These are phyloP conservation scores for Thunnus maccoyii DNA, from an alignment of 2,113 vertebrate species.

Conservation along the genomic window DNA sequence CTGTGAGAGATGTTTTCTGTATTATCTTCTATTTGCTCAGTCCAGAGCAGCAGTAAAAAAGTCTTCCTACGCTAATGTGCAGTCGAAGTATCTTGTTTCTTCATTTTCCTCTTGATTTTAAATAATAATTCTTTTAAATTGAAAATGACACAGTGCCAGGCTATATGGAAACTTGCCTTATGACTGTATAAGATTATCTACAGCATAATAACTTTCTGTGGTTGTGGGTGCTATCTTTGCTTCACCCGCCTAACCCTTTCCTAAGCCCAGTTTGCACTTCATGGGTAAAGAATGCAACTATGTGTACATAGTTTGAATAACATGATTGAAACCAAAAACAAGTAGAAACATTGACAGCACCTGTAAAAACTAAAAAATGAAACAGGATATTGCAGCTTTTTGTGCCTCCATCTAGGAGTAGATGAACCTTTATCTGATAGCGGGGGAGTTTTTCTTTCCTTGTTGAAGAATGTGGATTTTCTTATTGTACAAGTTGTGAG, in stretches of 20 bases:
- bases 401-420: neutral
- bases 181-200: neutral
- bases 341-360: neutral
- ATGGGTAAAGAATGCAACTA: neutral
- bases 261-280: neutral
- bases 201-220: neutral
- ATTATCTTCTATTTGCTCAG: neutral
- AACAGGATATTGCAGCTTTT: neutral
- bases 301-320: neutral
- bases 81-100: too few species aligned
- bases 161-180: too few species aligned
- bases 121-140: too few species aligned
- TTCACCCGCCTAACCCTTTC: neutral
- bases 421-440: too few species aligned
- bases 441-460: neutral
- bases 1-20: neutral
- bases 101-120: too few species aligned
- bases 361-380: neutral
- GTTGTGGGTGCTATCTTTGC: neutral
- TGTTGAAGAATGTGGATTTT: neutral
- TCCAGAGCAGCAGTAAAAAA: too few species aligned
- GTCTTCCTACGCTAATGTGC: too few species aligned
- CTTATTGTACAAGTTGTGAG: neutral
- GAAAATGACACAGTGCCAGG: too few species aligned
- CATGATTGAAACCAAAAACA: neutral